Evolutionary conservation across 2,797 vertebrate species (phyloP).

Genomic region (Lithobates pipiens): DNA sequence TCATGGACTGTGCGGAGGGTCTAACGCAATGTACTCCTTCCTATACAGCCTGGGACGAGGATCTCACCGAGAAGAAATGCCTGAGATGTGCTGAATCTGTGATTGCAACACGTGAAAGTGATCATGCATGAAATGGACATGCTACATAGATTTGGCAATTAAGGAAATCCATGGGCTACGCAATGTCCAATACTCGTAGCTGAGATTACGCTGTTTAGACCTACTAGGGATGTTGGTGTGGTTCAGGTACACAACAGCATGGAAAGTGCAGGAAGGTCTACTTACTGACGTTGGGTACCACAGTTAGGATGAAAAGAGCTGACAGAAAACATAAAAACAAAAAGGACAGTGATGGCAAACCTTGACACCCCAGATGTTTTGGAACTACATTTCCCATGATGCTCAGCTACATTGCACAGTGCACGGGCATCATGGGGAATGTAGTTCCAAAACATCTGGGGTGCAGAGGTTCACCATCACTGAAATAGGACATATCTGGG

Average conservation of each 20-base stretch:
- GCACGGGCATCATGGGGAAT: too few species aligned
- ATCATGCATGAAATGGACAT: neutral
- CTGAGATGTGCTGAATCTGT: neutral
- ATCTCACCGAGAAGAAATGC: neutral
- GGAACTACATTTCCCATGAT: too few species aligned
- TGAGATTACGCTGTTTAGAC: neutral
- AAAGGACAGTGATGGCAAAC: too few species aligned
- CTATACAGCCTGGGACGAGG: neutral
- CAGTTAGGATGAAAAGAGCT: too few species aligned
- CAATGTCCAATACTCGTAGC: neutral
- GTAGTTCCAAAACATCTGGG: too few species aligned
- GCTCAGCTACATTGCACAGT: too few species aligned
- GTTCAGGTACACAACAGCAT: neutral
- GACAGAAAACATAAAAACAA: too few species aligned
- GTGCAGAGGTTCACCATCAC: too few species aligned
- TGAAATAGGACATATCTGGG: too few species aligned
- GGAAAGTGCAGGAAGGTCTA: neutral
- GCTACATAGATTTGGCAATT: neutral
- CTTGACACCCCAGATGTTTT: too few species aligned
- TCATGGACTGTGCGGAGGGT: conserved; percentile 1
- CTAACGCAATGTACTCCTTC: neutral
- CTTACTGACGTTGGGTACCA: too few species aligned
- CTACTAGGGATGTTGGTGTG: neutral
- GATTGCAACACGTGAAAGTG: neutral
- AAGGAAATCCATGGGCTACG: neutral